Evolutionary conservation across 2,888 invertebrate genomes (phyloP).

Genomic region (Eupithecia subfuscata): DNA sequence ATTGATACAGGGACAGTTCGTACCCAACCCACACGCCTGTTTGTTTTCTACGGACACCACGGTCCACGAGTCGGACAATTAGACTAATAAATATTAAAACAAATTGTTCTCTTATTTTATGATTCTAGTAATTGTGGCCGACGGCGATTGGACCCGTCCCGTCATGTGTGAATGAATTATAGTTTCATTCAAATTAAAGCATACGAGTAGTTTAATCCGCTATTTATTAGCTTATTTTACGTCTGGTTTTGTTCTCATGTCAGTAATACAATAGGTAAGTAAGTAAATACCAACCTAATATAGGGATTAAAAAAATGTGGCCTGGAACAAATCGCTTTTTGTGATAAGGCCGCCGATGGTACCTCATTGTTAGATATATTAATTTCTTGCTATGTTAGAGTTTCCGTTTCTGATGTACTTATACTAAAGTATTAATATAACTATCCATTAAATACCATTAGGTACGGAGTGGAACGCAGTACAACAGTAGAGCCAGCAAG

Average conservation of each 20-base stretch:
- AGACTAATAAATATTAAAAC: conserved; percentile 17
- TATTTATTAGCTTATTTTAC: not conserved
- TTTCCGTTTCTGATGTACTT: too few species aligned
- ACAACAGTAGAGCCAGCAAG: not conserved
- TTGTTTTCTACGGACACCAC: too few species aligned
- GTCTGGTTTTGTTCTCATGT: not conserved
- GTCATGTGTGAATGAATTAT: not conserved
- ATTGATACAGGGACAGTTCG: too few species aligned
- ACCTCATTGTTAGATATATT: too few species aligned
- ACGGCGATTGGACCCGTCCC: conserved; percentile 15
- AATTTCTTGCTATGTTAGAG: too few species aligned
- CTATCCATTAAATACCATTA: not conserved
- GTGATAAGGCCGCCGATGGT: too few species aligned
- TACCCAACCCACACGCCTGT: too few species aligned
- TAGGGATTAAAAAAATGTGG: too few species aligned
- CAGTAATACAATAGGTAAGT: not conserved
- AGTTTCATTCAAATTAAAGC: not conserved
- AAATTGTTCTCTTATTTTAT: conserved; percentile 16
- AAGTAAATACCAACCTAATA: too few species aligned
- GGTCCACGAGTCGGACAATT: not conserved
- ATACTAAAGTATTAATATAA: too few species aligned
- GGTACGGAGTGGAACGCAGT: not conserved
- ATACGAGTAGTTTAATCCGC: not conserved
- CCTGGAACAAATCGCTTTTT: too few species aligned
- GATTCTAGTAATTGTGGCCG: conserved; percentile 17